phyloP scores from a whole-genome alignment of 2,888 invertebrate genomes.

The Scaptomyza reducta region DNA sequence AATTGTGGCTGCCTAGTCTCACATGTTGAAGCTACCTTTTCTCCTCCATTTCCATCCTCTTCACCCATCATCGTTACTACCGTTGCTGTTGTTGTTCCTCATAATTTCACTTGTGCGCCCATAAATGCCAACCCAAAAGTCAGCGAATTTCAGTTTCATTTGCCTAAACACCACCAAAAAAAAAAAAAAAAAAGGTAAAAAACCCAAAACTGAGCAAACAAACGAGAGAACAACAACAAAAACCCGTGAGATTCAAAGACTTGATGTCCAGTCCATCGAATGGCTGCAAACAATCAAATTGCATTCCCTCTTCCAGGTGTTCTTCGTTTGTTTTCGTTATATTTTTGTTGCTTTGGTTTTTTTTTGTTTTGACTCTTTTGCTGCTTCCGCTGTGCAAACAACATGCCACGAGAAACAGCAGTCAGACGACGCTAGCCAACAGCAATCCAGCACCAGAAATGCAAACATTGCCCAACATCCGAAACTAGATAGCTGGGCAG shows the following conservation, averaged over 20 bases:
- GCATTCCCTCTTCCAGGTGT: conserved; percentile 43
- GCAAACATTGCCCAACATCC: conserved; percentile 31
- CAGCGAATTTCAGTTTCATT: conserved; percentile 60
- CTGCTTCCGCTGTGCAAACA: conserved; percentile 50
- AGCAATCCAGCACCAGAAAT: conserved; percentile 27
- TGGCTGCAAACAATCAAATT: conserved; percentile 56
- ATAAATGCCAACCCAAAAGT: conserved; percentile 61
- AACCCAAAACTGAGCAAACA: conserved; percentile 34
- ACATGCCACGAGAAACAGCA: conserved; percentile 32
- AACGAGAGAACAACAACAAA: conserved; percentile 23
- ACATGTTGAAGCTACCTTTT: conserved; percentile 1
- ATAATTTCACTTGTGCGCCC: conserved; percentile 62
- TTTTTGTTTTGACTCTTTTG: conserved; percentile 11
- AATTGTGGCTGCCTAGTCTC: conserved; percentile 56
- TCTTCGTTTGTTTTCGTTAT: conserved; percentile 7
- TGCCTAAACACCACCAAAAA: conserved; percentile 46
- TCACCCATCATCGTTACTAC: conserved; percentile 3
- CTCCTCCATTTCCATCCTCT: background rate
- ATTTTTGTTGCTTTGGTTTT: background rate
- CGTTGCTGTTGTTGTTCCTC: conserved; percentile 34
- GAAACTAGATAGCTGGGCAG: conserved; percentile 23
- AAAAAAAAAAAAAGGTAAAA: background rate
- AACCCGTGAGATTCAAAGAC: conserved; percentile 40
- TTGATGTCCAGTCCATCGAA: conserved; percentile 24
- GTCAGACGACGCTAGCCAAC: conserved; percentile 34